These are phyloP conservation scores for Lepetodrilus schrolli DNA, from an alignment of 2,888 invertebrate genomes.

Conservation along the genomic window DNA sequence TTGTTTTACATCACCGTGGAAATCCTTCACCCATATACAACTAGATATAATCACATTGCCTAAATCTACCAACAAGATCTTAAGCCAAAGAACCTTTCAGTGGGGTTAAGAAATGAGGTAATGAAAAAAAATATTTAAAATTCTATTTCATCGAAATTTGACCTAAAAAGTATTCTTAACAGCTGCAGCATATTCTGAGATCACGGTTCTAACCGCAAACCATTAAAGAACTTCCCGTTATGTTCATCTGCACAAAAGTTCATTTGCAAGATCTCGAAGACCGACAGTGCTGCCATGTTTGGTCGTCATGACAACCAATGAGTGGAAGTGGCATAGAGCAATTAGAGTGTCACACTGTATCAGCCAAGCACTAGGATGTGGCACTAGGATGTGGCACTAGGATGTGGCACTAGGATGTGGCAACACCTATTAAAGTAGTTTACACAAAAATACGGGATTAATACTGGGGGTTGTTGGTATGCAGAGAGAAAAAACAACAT, in stretches of 20 bases:
- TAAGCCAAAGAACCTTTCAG: too few species aligned
- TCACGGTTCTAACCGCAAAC: too few species aligned
- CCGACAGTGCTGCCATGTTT: slow-evolving; percentile 1
- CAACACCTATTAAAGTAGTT: slow-evolving; percentile 19
- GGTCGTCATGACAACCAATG: slow-evolving; percentile 12
- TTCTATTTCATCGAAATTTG: too few species aligned
- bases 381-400: not conserved
- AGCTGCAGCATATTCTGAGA: too few species aligned
- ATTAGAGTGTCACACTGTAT: not conserved
- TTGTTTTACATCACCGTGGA: too few species aligned
- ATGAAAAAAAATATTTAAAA: too few species aligned
- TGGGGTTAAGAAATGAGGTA: too few species aligned
- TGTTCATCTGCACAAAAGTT: not conserved
- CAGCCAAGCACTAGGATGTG: not conserved
- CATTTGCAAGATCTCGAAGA: not conserved
- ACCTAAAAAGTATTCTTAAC: too few species aligned
- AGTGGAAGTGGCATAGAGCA: not conserved
- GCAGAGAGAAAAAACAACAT: not conserved
- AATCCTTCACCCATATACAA: too few species aligned
- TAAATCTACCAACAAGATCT: too few species aligned
- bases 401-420: not conserved
- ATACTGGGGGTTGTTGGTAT: not conserved
- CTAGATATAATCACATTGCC: too few species aligned
- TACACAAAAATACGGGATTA: slow-evolving; percentile 15
- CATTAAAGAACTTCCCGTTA: too few species aligned